Base-by-base conservation (phyloP, 2,888 invertebrate genomes). In the Zelleria hepariella region DNA sequence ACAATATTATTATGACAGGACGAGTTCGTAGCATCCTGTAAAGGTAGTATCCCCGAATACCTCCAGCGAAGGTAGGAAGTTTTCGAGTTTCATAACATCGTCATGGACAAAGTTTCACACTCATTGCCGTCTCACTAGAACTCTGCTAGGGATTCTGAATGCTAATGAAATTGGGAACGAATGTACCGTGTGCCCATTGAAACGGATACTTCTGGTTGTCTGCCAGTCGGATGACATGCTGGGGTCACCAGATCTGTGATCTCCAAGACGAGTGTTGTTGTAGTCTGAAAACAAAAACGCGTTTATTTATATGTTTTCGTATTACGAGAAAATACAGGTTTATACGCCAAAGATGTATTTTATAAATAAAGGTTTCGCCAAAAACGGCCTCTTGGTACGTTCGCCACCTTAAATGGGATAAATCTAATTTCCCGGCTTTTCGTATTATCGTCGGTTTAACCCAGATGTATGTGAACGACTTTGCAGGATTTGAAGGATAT, bases 81-180 rank as follows among this genome's bases (percentile, higher is more conserved):
- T 42, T 0, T 42, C 10, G 32, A 42, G 24, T 27, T 58, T 51
- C 26, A 58, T 58, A 42, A 42, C 32, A 20, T 49, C 27, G 58
- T 51, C 5, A 58, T 58, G 51, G 58, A 51, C 48, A 25, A 58
- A 58, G 26, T 58, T 58, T 49, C 10, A 5, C 25, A 5, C 25
- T 51, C 49, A 26, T 58, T 48, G 24, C 58, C 1, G n/a, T 47
- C 47, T 47, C 10, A 49, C 32, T 42, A 42, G 32, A 1, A 42
- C 15, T 42, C 15, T 10, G 26, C 18, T 24, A 15, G 49, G 49
- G 26, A 6, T 57, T 27, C 27, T 27, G 51, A 51, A 58, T 58
- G 26, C 47, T 51, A 58, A 51, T 58, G 58, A 48, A 57, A 57
- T 57, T 55, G 27, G 32, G 8, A 32, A 32, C 55, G 25, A 53